Base-by-base conservation (phyloP, 2,797 vertebrate genomes). In the Gastrophryne carolinensis region DNA sequence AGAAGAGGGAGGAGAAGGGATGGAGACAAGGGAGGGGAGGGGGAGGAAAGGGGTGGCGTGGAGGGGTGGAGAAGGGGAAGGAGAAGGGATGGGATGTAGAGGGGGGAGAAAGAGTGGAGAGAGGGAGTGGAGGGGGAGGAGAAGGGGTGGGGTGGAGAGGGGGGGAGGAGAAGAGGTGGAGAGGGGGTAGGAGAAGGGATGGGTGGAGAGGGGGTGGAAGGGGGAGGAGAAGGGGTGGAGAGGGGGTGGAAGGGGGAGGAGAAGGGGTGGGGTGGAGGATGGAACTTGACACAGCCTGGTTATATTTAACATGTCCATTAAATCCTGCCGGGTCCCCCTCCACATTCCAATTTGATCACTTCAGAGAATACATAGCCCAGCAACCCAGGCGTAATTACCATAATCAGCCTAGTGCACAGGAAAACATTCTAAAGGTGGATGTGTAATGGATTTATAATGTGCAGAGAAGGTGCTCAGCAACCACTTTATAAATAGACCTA, bases 371-470 rank as follows among this genome's bases (percentile, higher is more conserved):
- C 50, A 58, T 32, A 47, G 17, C 39, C 10, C 34, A 37, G 12
- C 19, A 27, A 34, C 37, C 35, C 13, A 29, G 37, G 26, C 52
- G 24, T 74, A 74, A 74, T 74, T 66, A 58, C 29, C 15, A 66
- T 74, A 74, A 74, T 74, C 35, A 74, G 52, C 50, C 39, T 23
- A 30, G 26, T 34, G 62, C 29, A 66, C 56, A 65, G 35, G 53
- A 29, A 58, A 66, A 66, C 21, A 49, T 29, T 11, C 27, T 34
- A 49, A 74, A 47, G 62, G 72, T 66, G 52, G 72, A 62, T 57
- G 62, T 49, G 62, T 74, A 74, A 74, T 74, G 52, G 72, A 24
- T 74, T 74, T 66, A 35, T 74, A 66, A 66, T 74, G 52, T 56
- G 62, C 52, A 47, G 37, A 58, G 57, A 58, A 57, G 15, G 30